These are phyloP conservation scores for Nestor notabilis DNA, from an alignment of 2,113 vertebrate genomes.

Conservation along the genomic window DNA sequence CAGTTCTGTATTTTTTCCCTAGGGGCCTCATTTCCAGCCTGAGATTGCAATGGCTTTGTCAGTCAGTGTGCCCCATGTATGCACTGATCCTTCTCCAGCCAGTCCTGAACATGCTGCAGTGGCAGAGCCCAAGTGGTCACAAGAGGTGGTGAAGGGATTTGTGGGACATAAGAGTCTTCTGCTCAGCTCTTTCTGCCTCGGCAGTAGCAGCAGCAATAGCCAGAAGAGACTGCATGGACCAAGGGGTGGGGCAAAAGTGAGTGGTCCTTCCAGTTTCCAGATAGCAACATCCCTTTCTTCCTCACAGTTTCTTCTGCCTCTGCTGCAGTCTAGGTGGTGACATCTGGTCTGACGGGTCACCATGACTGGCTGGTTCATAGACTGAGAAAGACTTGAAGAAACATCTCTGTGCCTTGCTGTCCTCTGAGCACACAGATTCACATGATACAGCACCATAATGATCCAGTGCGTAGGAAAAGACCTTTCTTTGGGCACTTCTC, in stretches of 20 bases:
- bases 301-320: background rate
- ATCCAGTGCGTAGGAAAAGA: background rate
- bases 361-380: background rate
- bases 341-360: background rate
- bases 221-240: background rate
- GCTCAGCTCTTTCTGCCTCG: background rate
- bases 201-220: background rate
- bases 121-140: background rate
- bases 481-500: background rate
- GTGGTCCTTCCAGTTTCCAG: background rate
- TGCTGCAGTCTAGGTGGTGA: background rate
- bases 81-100: background rate
- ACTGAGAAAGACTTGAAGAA: background rate
- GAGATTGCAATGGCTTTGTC: background rate
- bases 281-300: background rate
- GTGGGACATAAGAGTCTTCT: background rate
- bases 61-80: accelerated
- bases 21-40: background rate
- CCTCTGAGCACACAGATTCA: background rate
- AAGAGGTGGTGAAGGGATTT: background rate
- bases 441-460: background rate
- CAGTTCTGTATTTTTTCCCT: background rate
- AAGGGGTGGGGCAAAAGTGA: background rate
- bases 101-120: background rate
- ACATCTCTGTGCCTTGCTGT: background rate